Evolutionary conservation across 2,888 invertebrate species (phyloP).

Genomic region (Drosophila sordidula): DNA sequence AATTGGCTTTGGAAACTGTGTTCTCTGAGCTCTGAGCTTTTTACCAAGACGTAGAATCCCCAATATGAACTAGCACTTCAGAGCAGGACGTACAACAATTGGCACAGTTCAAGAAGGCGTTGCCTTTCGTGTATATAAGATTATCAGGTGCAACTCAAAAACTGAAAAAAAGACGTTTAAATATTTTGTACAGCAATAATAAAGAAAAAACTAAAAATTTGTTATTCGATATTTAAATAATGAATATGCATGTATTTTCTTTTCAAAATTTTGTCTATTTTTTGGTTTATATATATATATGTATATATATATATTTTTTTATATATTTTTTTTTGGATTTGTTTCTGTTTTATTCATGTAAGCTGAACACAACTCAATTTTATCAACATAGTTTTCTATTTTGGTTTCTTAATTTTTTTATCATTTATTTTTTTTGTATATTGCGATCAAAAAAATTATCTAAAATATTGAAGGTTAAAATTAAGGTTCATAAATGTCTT

Average conservation of each 20-base stretch:
- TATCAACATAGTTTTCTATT: slow-evolving; percentile 51
- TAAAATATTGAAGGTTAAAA: slow-evolving; percentile 15
- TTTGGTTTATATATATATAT: slow-evolving; percentile 14
- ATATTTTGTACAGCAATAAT: neutral
- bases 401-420: neutral
- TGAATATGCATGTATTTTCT: slow-evolving; percentile 27
- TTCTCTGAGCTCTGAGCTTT: slow-evolving; percentile 5
- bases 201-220: slow-evolving; percentile 7
- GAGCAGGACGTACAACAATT: slow-evolving; percentile 26
- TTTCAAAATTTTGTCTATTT: slow-evolving; percentile 21
- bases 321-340: slow-evolving; percentile 9
- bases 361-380: slow-evolving; percentile 62
- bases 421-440: slow-evolving; percentile 5
- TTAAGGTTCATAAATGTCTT: slow-evolving; percentile 32
- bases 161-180: neutral
- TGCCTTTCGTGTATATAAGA: slow-evolving; percentile 18
- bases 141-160: slow-evolving; percentile 31
- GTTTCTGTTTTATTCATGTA: slow-evolving; percentile 10
- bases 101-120: slow-evolving; percentile 37
- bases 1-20: slow-evolving; percentile 1
- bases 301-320: slow-evolving; percentile 16
- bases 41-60: slow-evolving; percentile 6
- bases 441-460: neutral
- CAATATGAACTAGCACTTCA: slow-evolving; percentile 9
- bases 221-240: slow-evolving; percentile 9